A percentile compares a stretch with the other conserved stretches of the same genome.
Evolutionary conservation across 1,140 invertebrate species (phyloP).

Genomic region (Euwallacea fornicatus): DNA sequence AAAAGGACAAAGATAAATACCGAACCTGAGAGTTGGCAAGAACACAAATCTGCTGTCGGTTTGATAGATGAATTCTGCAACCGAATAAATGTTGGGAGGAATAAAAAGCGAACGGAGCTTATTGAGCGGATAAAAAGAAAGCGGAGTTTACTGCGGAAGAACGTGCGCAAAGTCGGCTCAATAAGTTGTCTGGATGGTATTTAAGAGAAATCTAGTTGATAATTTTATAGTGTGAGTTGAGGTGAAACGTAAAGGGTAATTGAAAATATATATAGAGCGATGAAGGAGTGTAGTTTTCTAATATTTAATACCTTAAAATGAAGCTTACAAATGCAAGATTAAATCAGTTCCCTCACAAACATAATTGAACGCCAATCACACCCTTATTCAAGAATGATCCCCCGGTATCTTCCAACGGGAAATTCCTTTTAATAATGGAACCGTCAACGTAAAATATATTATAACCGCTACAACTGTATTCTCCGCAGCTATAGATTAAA

Average conservation of each 20-base stretch:
- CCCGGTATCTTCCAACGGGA: not conserved
- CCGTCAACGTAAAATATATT: slow-evolving; percentile 7
- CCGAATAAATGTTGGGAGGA: slow-evolving; percentile 31
- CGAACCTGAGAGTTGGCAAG: slow-evolving; percentile 30
- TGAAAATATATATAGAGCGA: no score
- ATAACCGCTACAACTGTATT: slow-evolving; percentile 10
- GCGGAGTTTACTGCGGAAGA: slow-evolving; percentile 20
- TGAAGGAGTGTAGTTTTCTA: no score
- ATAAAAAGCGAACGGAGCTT: slow-evolving; percentile 35
- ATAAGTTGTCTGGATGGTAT: slow-evolving; percentile 19
- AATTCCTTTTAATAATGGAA: slow-evolving; percentile 7
- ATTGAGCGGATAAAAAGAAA: slow-evolving; percentile 35
- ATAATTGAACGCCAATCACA: no score
- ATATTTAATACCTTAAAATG: no score
- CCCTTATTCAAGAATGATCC: not conserved
- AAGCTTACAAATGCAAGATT: no score
- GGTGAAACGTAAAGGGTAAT: no score
- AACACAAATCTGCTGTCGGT: slow-evolving; percentile 29
- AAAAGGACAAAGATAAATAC: slow-evolving; percentile 36
- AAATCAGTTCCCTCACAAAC: no score
- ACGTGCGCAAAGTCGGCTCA: slow-evolving; percentile 12
- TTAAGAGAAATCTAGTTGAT: slow-evolving; percentile 17
- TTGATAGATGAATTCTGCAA: slow-evolving; percentile 34
- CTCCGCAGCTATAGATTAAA: slow-evolving; percentile 22
- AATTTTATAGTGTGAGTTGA: not conserved